These are phyloP conservation scores for Phalacrocorax aristotelis DNA, from an alignment of 2,113 vertebrate species.

Conservation along the genomic window DNA sequence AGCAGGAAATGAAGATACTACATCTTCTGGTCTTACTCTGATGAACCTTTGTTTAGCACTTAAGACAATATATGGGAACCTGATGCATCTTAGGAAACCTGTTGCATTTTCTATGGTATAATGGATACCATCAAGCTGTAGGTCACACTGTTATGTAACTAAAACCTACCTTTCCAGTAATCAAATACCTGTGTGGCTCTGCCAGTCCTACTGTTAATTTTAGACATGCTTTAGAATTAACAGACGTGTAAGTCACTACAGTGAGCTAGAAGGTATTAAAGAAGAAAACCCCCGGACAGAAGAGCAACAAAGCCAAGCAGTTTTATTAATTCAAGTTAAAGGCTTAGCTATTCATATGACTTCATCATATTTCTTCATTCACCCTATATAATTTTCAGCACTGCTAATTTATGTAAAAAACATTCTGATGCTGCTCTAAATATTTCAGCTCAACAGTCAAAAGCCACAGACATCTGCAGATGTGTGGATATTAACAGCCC, in stretches of 20 bases:
- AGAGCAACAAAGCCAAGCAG: not conserved
- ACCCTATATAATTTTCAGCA: not conserved
- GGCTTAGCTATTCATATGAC: not conserved
- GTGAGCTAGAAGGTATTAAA: not conserved
- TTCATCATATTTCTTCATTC: not conserved
- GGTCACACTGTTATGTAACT: not conserved
- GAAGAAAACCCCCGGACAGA: not conserved
- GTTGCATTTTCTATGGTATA: not conserved
- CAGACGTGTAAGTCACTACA: not conserved
- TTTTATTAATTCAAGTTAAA: not conserved
- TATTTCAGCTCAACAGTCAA: not conserved
- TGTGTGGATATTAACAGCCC: not conserved
- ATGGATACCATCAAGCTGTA: not conserved
- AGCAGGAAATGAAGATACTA: not conserved
- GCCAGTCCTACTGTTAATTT: not conserved
- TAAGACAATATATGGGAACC: not conserved
- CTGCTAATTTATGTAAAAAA: not conserved
- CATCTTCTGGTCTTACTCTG: not conserved
- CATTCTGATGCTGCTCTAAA: not conserved
- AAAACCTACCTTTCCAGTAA: not conserved
- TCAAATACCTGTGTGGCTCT: not conserved
- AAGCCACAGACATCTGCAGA: not conserved
- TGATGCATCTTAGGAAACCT: not conserved
- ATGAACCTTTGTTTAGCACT: not conserved
- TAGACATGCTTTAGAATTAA: not conserved